These are phyloP conservation scores for Cydia strobilella DNA, from an alignment of 1,140 invertebrate genomes.

Conservation along the genomic window DNA sequence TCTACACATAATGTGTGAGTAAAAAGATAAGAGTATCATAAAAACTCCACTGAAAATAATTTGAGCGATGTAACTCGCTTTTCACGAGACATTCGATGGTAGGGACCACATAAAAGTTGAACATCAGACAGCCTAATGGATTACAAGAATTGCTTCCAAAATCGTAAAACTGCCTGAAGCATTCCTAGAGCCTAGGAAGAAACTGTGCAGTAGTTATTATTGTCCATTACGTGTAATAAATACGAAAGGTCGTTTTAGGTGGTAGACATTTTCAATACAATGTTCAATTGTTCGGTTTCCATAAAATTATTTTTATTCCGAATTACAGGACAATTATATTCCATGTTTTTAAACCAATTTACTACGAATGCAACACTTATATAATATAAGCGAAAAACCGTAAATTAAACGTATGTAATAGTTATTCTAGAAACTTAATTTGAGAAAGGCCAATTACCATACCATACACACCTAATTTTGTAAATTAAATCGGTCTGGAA, in stretches of 20 bases:
- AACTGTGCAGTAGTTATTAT: constrained; percentile 54
- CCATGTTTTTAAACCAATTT: too few species aligned
- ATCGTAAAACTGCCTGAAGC: constrained; percentile 59
- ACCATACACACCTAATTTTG: too few species aligned
- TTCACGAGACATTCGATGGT: constrained; percentile 72
- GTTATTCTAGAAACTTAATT: too few species aligned
- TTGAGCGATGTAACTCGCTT: constrained; percentile 73
- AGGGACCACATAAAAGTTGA: constrained; percentile 73
- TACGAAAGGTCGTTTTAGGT: constrained; percentile 42
- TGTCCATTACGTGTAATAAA: constrained; percentile 48
- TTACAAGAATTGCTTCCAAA: constrained; percentile 70
- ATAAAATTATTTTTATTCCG: too few species aligned
- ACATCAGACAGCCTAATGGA: constrained; percentile 74
- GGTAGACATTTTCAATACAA: neutral
- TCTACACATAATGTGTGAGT: constrained; percentile 75
- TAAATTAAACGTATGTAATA: too few species aligned
- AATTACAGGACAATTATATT: too few species aligned
- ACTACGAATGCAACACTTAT: too few species aligned
- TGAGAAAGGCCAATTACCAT: too few species aligned
- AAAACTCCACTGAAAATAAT: constrained; percentile 77
- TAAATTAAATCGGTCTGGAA: neutral
- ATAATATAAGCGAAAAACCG: too few species aligned
- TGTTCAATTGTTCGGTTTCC: too few species aligned
- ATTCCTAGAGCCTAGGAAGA: constrained; percentile 54
- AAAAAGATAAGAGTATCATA: constrained; percentile 78